Percentiles rank a stretch among this genome's conserved stretches.
phyloP scores from a whole-genome alignment of 1,140 invertebrate genomes.

The Drosophila nigromelanica region DNA sequence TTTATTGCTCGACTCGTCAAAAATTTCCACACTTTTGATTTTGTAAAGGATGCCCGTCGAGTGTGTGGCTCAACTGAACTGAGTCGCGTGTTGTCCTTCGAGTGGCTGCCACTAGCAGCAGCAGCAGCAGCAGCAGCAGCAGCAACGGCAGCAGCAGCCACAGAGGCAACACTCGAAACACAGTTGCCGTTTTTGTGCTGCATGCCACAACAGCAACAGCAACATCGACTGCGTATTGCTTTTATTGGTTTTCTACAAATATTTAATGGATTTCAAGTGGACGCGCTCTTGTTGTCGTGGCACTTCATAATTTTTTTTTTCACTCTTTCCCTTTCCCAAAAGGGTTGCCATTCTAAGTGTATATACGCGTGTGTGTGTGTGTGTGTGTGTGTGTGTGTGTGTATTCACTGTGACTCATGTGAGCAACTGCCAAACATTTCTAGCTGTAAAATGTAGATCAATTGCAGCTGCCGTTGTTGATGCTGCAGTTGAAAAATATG shows the following conservation, averaged over 20 bases:
- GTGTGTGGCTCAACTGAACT: slow-evolving; percentile 30
- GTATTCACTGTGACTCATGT: not conserved
- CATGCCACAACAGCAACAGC: slow-evolving; percentile 22
- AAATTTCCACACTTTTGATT: slow-evolving; percentile 80
- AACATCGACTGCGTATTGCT: slow-evolving; percentile 45
- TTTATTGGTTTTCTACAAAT: slow-evolving; percentile 82
- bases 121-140: slow-evolving; percentile 19
- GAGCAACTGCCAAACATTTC: slow-evolving; percentile 26
- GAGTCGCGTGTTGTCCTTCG: slow-evolving; percentile 68
- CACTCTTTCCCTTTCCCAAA: slow-evolving; percentile 32
- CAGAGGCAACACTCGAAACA: slow-evolving; percentile 47
- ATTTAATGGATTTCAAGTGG: slow-evolving; percentile 83
- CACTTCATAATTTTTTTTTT: slow-evolving; percentile 74
- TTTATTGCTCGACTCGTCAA: slow-evolving; percentile 57
- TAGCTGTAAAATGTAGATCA: slow-evolving; percentile 7
- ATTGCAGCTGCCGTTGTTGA: slow-evolving; percentile 22
- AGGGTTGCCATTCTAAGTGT: slow-evolving; percentile 47
- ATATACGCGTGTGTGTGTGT: not conserved
- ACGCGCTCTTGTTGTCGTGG: slow-evolving; percentile 73
- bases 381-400: not conserved
- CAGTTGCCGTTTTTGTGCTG: slow-evolving; percentile 78
- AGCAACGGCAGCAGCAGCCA: slow-evolving; percentile 22
- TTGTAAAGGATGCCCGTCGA: slow-evolving; percentile 51
- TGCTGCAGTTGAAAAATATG: too few species aligned
- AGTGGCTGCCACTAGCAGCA: slow-evolving; percentile 25